A percentile compares a stretch with the other conserved stretches of the same genome.
phyloP scores from a whole-genome alignment of 2,888 invertebrate genomes.

The Theodoxus fluviatilis region DNA sequence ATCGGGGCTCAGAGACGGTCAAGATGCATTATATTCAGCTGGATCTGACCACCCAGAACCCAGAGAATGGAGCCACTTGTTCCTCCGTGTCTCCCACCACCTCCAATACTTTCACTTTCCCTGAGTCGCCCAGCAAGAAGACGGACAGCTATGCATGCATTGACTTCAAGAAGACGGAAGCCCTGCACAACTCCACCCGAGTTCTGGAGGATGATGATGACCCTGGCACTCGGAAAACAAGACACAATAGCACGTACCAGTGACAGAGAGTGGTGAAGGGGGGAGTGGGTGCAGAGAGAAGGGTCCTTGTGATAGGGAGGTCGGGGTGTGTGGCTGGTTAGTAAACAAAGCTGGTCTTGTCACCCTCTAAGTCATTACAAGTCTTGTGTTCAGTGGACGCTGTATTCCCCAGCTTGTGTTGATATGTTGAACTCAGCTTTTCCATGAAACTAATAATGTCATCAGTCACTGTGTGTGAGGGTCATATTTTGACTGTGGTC shows the following conservation, averaged over 20 bases:
- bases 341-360: too few relatives aligned
- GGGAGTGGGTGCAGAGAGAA: too few relatives aligned
- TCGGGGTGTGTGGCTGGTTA: too few relatives aligned
- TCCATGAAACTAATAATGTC: too few relatives aligned
- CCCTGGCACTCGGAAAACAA: constrained; percentile 66
- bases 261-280: too few relatives aligned
- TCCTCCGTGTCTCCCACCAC: constrained; percentile 50
- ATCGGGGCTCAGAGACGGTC: constrained; percentile 29
- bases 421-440: too few relatives aligned
- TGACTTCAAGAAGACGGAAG: constrained; percentile 92
- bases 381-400: too few relatives aligned
- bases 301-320: too few relatives aligned
- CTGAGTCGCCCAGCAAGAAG: constrained; percentile 52
- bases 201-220: constrained; percentile 76
- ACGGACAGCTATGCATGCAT: constrained; percentile 82
- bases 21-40: constrained; percentile 53
- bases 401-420: too few relatives aligned
- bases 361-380: too few relatives aligned
- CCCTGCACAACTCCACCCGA: constrained; percentile 82
- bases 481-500: too few relatives aligned
- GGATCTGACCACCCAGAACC: constrained; percentile 44
- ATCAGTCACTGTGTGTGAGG: too few relatives aligned
- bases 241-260: constrained; percentile 61
- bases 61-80: constrained; percentile 35
- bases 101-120: constrained; percentile 38